These are phyloP conservation scores for Pheosia tremula DNA, from an alignment of 2,888 invertebrate species.

Conservation along the genomic window DNA sequence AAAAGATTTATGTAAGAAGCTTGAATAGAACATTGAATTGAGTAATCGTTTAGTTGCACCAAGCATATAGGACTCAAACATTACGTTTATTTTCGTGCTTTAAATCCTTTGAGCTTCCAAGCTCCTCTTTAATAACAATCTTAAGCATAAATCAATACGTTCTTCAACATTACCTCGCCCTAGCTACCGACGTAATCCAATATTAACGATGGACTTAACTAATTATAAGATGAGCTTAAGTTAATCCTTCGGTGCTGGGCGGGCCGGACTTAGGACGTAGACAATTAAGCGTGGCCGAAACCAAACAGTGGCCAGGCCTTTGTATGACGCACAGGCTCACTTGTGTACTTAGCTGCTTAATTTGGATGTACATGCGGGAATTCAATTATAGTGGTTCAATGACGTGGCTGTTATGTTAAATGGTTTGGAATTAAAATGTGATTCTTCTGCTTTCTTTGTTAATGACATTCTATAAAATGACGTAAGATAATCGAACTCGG, in stretches of 20 bases:
- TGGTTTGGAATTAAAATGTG: background rate
- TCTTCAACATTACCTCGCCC: conserved; percentile 19
- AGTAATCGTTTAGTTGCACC: too few relatives aligned
- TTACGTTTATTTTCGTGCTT: too few relatives aligned
- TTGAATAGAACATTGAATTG: too few relatives aligned
- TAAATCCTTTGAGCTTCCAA: too few relatives aligned
- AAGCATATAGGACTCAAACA: too few relatives aligned
- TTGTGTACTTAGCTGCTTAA: conserved; percentile 41
- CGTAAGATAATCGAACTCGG: too few relatives aligned
- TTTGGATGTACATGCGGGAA: conserved; percentile 21
- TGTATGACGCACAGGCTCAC: conserved; percentile 26
- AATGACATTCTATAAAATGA: too few relatives aligned
- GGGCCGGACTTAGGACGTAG: conserved; percentile 33
- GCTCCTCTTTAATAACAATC: background rate
- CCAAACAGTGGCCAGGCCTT: conserved; percentile 39
- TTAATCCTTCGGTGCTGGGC: conserved; percentile 38
- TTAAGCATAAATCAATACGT: conserved; percentile 13
- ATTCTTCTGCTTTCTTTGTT: background rate
- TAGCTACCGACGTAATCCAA: conserved; percentile 31
- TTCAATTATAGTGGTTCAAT: background rate
- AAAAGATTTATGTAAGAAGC: too few relatives aligned
- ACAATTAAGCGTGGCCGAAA: conserved; percentile 43
- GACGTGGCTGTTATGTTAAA: background rate
- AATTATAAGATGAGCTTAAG: conserved; percentile 54
- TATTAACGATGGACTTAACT: conserved; percentile 36